Evolutionary conservation across 2,797 vertebrate species (phyloP).

Genomic region (Poecile montanus): DNA sequence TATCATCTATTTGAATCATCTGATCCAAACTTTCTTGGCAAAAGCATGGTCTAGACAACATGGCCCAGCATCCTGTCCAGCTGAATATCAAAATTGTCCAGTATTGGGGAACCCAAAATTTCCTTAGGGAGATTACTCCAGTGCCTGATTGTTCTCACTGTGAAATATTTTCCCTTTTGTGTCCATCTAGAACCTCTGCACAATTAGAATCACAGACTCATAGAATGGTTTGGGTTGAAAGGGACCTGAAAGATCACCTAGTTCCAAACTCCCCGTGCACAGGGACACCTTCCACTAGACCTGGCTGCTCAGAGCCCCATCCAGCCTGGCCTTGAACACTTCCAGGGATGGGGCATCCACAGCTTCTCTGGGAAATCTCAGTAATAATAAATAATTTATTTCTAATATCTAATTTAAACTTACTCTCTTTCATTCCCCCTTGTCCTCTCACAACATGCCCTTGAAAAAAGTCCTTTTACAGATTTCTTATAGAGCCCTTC

Average conservation of each 20-base stretch:
- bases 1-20: not conserved
- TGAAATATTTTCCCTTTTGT: not conserved
- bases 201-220: not conserved
- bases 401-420: not conserved
- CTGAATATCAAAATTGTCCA: not conserved
- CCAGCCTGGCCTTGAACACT: not conserved
- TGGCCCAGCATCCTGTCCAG: not conserved
- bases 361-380: not conserved
- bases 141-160: not conserved
- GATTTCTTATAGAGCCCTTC: not conserved
- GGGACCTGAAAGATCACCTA: not conserved
- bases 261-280: rapidly evolving
- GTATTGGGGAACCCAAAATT: not conserved
- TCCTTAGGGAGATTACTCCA: not conserved
- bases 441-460: rapidly evolving
- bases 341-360: not conserved
- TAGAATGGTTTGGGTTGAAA: not conserved
- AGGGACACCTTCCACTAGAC: not conserved
- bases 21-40: not conserved
- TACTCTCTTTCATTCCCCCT: not conserved
- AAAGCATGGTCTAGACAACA: not conserved
- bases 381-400: not conserved
- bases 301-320: not conserved
- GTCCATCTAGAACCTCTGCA: not conserved
- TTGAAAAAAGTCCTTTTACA: not conserved